phyloP scores from a whole-genome alignment of 1,140 invertebrate species.

The Lerema accius region DNA sequence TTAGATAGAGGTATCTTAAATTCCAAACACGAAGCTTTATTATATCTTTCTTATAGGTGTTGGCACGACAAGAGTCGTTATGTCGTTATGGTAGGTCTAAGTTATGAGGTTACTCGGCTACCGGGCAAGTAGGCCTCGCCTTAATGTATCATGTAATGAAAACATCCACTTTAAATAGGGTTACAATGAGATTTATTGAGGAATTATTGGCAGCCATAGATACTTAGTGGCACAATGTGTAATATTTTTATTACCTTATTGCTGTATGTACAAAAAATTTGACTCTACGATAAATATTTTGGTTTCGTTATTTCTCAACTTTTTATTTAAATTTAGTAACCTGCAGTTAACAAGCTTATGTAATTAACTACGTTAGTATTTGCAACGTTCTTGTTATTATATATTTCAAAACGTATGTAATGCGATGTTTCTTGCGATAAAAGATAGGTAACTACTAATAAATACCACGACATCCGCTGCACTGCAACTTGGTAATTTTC shows the following conservation, averaged over 20 bases:
- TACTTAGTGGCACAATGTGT: no score
- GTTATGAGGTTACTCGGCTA: not conserved
- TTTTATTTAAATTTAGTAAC: no score
- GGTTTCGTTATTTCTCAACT: no score
- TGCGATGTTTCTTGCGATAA: not conserved
- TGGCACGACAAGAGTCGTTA: conserved; percentile 3
- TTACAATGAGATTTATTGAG: not conserved
- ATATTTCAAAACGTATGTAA: conserved; percentile 8
- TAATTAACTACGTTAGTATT: no score
- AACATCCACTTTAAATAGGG: not conserved
- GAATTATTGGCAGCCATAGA: not conserved
- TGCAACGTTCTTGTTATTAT: no score
- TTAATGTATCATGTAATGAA: not conserved
- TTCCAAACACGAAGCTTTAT: not conserved
- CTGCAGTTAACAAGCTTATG: no score
- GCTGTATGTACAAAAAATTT: no score
- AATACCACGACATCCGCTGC: not conserved
- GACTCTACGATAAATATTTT: no score
- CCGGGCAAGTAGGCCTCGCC: not conserved
- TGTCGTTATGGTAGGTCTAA: conserved; percentile 3
- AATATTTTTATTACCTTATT: no score
- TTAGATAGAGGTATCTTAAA: no score
- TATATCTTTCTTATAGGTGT: conserved; percentile 2
- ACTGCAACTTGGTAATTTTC: conserved; percentile 5
- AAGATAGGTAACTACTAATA: conserved; percentile 1